These are phyloP conservation scores for Acholoe squamosa DNA, from an alignment of 2,888 invertebrate species.

Conservation along the genomic window DNA sequence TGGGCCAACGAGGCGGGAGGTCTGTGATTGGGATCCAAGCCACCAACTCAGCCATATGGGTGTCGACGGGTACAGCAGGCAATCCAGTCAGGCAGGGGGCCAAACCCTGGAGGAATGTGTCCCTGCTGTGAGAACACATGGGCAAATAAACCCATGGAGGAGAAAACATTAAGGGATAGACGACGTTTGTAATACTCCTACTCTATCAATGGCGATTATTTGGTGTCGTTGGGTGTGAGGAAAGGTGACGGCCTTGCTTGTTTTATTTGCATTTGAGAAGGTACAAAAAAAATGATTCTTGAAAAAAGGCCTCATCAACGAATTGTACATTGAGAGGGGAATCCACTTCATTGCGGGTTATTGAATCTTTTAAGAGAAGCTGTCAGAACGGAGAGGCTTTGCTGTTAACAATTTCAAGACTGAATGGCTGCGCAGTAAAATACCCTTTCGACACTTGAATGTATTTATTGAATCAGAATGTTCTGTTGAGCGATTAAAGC, in stretches of 20 bases:
- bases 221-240: background rate
- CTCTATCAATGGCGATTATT: slow-evolving; percentile 12
- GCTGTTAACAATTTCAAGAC: background rate
- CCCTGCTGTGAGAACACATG: background rate
- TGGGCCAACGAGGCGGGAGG: background rate
- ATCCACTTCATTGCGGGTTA: background rate
- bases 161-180: background rate
- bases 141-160: background rate
- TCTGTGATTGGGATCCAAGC: background rate
- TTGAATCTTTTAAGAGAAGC: slow-evolving; percentile 16
- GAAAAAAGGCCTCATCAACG: background rate
- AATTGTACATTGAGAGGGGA: background rate
- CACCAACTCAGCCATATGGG: background rate
- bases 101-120: background rate
- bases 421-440: background rate
- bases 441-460: slow-evolving; percentile 6
- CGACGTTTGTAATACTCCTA: background rate
- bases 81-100: slow-evolving; percentile 1
- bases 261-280: background rate
- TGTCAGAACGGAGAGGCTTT: background rate
- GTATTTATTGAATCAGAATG: slow-evolving; percentile 2
- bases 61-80: background rate
- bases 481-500: background rate
- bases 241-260: background rate
- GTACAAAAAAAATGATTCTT: background rate